Evolutionary conservation across 2,113 vertebrate genomes (phyloP).

Genomic region (Atrichornis clamosus): DNA sequence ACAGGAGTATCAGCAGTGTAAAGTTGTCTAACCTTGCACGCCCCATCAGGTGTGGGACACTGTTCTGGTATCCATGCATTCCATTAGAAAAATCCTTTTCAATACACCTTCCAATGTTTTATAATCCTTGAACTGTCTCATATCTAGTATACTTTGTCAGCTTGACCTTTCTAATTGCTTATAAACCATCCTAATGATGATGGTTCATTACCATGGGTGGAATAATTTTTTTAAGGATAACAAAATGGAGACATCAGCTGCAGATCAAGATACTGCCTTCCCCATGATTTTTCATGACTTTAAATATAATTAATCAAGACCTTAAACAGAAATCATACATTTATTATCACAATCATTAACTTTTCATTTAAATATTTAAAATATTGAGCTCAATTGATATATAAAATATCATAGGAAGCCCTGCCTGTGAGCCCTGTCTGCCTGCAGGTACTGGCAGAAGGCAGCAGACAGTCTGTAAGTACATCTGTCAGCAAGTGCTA

Average conservation of each 20-base stretch:
- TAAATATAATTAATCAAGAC: neutral
- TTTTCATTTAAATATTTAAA: neutral
- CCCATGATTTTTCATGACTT: neutral
- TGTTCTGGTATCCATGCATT: neutral
- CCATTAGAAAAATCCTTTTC: neutral
- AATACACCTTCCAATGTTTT: neutral
- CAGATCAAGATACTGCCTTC: neutral
- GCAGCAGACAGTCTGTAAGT: neutral
- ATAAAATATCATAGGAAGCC: neutral
- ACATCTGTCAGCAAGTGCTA: neutral
- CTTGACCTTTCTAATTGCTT: neutral
- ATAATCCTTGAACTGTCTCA: neutral
- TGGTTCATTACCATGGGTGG: neutral
- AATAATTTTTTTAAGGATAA: neutral
- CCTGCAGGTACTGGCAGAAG: neutral
- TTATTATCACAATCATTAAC: neutral
- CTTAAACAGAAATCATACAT: neutral
- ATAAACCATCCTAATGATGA: neutral
- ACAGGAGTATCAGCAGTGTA: neutral
- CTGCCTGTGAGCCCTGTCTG: neutral
- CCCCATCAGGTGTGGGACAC: neutral
- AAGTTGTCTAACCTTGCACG: neutral
- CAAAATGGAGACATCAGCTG: neutral
- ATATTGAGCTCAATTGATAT: neutral
- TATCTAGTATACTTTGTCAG: neutral